These are phyloP conservation scores for Ciconia boyciana DNA, from an alignment of 2,113 vertebrate genomes.

Conservation along the genomic window DNA sequence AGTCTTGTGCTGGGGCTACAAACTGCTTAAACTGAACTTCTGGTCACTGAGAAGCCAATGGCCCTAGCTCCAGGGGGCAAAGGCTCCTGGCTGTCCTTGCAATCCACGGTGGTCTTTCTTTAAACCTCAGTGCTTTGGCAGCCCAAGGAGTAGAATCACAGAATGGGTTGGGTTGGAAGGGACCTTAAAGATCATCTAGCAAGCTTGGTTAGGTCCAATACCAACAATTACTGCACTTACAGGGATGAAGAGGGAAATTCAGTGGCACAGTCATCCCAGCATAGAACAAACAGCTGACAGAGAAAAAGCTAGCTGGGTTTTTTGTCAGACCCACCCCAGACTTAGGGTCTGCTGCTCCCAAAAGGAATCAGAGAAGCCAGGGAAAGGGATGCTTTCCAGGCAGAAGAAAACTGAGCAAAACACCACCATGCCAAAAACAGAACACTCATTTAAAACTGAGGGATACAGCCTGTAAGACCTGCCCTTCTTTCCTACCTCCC, in stretches of 20 bases:
- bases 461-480: too few relatives aligned
- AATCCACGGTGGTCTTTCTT: background rate
- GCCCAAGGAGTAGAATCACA: background rate
- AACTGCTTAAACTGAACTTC: background rate
- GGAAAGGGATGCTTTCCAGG: background rate
- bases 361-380: background rate
- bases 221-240: background rate
- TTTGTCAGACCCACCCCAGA: background rate
- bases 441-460: background rate
- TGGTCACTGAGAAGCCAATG: background rate
- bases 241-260: background rate
- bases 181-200: background rate
- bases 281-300: background rate
- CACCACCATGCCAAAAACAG: background rate
- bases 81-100: background rate
- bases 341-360: background rate
- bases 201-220: background rate
- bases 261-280: background rate
- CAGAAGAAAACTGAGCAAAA: background rate
- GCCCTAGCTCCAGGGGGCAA: background rate
- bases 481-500: background rate
- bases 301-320: background rate
- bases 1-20: too few relatives aligned
- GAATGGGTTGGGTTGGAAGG: background rate
- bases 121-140: background rate